Percentiles rank a stretch among this genome's conserved stretches.
Evolutionary conservation across 1,140 invertebrate species (phyloP).

Genomic region (Magallana gigas): DNA sequence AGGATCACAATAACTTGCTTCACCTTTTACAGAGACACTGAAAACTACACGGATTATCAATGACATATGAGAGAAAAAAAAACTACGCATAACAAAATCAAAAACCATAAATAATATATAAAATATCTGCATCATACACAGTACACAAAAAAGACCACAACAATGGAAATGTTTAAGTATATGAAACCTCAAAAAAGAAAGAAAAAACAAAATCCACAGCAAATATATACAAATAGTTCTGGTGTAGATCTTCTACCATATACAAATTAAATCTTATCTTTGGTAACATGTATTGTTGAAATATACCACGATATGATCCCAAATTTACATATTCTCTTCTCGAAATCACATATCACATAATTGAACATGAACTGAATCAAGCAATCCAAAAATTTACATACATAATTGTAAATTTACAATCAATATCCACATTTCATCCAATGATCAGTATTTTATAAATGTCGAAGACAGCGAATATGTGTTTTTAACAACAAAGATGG

Average conservation of each 20-base stretch:
- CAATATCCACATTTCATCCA: background rate
- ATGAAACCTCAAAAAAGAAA: conserved; percentile 26
- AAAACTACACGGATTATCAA: background rate
- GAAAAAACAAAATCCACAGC: conserved; percentile 18
- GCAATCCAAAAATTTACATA: background rate
- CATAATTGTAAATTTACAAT: background rate
- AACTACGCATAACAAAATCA: conserved; percentile 3
- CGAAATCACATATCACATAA: background rate
- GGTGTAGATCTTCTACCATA: conserved; percentile 14
- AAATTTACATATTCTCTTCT: conserved; percentile 7
- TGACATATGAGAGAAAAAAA: background rate
- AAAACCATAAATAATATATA: conserved; percentile 21
- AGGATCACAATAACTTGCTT: background rate
- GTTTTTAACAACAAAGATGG: background rate
- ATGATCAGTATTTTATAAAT: background rate
- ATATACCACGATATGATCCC: background rate
- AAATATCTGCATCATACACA: conserved; percentile 24
- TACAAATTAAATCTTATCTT: conserved; percentile 24
- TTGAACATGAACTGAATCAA: background rate
- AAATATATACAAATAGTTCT: conserved; percentile 34
- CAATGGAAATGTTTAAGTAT: conserved; percentile 36
- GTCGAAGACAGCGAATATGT: background rate
- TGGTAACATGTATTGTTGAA: background rate
- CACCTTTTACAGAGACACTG: background rate
- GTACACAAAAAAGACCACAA: conserved; percentile 29